phyloP scores from a whole-genome alignment of 2,113 vertebrate genomes.

The Heliornis fulica region DNA sequence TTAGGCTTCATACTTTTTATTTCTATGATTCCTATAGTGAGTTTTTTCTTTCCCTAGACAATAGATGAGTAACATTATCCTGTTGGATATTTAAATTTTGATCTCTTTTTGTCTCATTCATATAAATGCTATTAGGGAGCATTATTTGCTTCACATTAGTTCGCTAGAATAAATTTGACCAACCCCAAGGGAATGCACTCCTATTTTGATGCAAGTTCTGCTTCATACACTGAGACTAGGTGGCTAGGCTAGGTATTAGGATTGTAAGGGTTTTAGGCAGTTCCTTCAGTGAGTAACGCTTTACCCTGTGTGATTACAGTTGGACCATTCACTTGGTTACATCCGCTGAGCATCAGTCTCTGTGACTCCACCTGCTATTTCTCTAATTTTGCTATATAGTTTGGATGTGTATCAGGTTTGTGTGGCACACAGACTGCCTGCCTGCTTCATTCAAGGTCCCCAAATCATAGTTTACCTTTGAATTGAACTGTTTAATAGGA shows the following conservation, averaged over 20 bases:
- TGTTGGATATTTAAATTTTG: not conserved
- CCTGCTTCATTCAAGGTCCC: not conserved
- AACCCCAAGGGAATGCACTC: not conserved
- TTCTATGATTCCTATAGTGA: not conserved
- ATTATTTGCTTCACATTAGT: not conserved
- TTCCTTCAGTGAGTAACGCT: not conserved
- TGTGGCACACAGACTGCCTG: not conserved
- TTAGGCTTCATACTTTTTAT: not conserved
- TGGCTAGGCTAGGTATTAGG: not conserved
- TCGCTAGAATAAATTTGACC: conserved; percentile 13
- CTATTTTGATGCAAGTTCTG: not conserved
- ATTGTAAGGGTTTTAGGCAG: not conserved
- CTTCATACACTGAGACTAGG: not conserved
- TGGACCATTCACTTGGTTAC: not conserved
- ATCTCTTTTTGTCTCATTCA: not conserved
- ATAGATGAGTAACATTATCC: not conserved
- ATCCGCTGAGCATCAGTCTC: not conserved
- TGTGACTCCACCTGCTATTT: not conserved
- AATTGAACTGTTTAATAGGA: not conserved
- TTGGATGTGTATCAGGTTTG: not conserved
- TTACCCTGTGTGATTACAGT: not conserved
- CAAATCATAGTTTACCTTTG: not conserved
- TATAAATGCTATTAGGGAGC: not conserved
- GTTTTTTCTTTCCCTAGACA: not conserved
- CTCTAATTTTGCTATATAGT: not conserved